Evolutionary conservation across 1,140 invertebrate genomes (phyloP).

Genomic region (Lordiphosa collinella): DNA sequence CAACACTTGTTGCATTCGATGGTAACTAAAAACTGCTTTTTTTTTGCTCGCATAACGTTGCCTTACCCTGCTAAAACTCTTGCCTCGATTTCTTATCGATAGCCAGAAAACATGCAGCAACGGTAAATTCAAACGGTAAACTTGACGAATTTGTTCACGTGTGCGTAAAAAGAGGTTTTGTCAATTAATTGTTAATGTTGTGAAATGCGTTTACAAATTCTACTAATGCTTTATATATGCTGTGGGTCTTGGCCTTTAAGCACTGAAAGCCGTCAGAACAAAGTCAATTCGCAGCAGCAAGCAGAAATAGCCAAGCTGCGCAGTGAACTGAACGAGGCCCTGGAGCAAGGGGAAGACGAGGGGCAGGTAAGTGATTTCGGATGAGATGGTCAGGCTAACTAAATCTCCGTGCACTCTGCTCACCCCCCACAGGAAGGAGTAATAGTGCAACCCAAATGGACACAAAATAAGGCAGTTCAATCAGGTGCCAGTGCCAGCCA

Average conservation of each 20-base stretch:
- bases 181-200: background rate
- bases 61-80: no score
- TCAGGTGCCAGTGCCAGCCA: constrained; percentile 3
- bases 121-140: background rate
- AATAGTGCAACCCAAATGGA: constrained; percentile 63
- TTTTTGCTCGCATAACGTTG: no score
- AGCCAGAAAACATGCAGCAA: background rate
- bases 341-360: constrained; percentile 33
- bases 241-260: background rate
- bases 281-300: background rate
- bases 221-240: background rate
- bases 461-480: constrained; percentile 1
- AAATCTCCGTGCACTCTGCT: background rate
- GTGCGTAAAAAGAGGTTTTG: background rate
- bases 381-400: no score
- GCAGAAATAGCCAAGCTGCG: constrained; percentile 60
- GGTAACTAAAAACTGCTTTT: no score
- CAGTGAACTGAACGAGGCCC: constrained; percentile 40
- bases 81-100: no score
- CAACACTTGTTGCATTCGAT: no score
- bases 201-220: background rate
- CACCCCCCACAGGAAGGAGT: constrained; percentile 27
- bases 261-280: background rate
- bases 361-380: constrained; percentile 4
- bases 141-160: background rate